A percentile compares a stretch with the other conserved stretches of the same genome.
phyloP scores from a whole-genome alignment of 2,113 vertebrate species.

The Plecotus auritus region DNA sequence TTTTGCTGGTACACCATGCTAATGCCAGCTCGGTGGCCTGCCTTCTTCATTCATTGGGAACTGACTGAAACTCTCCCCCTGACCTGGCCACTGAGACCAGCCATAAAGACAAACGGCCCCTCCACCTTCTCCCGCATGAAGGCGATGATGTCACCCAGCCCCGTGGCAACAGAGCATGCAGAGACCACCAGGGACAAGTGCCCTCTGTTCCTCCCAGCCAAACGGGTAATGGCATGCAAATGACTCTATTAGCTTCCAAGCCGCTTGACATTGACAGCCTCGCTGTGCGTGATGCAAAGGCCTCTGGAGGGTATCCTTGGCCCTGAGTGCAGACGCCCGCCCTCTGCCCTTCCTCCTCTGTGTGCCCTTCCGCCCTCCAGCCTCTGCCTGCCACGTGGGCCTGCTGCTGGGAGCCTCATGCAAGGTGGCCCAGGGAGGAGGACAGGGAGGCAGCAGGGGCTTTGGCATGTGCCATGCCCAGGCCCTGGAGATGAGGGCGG shows the following conservation, averaged over 20 bases:
- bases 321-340: background rate
- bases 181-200: constrained; percentile 38
- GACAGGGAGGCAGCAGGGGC: constrained; percentile 68
- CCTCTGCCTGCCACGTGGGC: background rate
- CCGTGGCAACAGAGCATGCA: constrained; percentile 13
- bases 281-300: background rate
- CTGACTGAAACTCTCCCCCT: background rate
- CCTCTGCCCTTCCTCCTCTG: background rate
- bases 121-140: background rate
- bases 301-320: background rate
- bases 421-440: constrained; percentile 64
- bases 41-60: background rate
- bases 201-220: constrained; percentile 41
- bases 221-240: background rate
- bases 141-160: constrained; percentile 29
- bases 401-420: constrained; percentile 51
- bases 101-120: background rate
- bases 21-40: background rate
- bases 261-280: constrained; percentile 24
- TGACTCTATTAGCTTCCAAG: background rate
- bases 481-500: background rate
- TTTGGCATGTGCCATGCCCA: background rate
- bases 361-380: background rate
- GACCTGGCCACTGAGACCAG: background rate
- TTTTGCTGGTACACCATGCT: background rate